Evolutionary conservation across 2,888 invertebrate genomes (phyloP).

Genomic region (Euplagia quadripunctaria): DNA sequence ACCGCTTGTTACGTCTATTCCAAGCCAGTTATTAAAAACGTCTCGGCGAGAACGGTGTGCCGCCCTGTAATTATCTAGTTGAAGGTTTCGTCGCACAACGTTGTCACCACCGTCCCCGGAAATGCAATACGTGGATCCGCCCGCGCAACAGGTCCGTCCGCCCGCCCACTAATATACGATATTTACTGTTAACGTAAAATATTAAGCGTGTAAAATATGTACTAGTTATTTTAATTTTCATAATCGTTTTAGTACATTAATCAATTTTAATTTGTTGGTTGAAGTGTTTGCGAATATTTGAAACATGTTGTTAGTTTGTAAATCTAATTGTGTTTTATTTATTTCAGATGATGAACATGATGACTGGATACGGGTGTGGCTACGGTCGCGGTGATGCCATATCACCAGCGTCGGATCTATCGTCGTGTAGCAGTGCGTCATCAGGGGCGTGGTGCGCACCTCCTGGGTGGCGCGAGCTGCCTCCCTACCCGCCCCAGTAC

Average conservation of each 20-base stretch:
- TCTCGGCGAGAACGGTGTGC: slow-evolving; percentile 87
- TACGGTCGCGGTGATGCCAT: slow-evolving; percentile 85
- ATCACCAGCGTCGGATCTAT: slow-evolving; percentile 80
- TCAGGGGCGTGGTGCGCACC: slow-evolving; percentile 76
- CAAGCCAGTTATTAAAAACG: slow-evolving; percentile 88
- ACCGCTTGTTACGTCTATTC: slow-evolving; percentile 87
- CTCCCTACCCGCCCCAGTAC: slow-evolving; percentile 81
- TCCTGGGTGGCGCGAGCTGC: slow-evolving; percentile 78
- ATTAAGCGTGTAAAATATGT: slow-evolving; percentile 28
- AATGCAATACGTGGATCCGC: slow-evolving; percentile 86
- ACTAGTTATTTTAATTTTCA: slow-evolving; percentile 21
- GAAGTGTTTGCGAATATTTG: slow-evolving; percentile 5
- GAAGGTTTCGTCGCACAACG: slow-evolving; percentile 78
- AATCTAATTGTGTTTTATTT: slow-evolving; percentile 34
- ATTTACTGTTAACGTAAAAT: slow-evolving; percentile 57
- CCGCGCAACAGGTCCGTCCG: slow-evolving; percentile 85
- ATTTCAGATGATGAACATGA: slow-evolving; percentile 83
- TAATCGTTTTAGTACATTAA: slow-evolving; percentile 28
- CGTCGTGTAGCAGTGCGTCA: slow-evolving; percentile 81
- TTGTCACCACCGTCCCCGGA: slow-evolving; percentile 83
- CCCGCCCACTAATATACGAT: slow-evolving; percentile 72
- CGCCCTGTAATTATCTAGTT: slow-evolving; percentile 87
- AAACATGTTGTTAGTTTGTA: slow-evolving; percentile 9
- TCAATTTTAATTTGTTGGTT: slow-evolving; percentile 16
- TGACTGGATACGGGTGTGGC: slow-evolving; percentile 78